These are phyloP conservation scores for Antechinus flavipes DNA, from an alignment of 2,113 vertebrate genomes.

Conservation along the genomic window DNA sequence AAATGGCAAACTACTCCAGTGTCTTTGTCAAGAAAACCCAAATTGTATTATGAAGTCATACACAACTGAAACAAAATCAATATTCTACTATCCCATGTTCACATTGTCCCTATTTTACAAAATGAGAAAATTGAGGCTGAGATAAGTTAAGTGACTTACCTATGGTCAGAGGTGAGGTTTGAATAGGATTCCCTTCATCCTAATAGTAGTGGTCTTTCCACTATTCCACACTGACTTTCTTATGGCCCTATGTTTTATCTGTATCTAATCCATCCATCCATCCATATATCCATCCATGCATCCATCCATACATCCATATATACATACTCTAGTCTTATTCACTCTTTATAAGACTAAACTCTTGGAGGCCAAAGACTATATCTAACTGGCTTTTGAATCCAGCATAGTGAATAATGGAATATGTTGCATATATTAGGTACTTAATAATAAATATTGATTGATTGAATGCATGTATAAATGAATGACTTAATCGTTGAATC, in stretches of 20 bases:
- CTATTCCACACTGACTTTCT: not conserved
- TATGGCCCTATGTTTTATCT: not conserved
- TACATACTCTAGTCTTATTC: not conserved
- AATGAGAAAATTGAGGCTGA: not conserved
- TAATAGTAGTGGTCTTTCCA: not conserved
- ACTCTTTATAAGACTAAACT: not conserved
- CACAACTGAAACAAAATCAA: not conserved
- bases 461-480: not conserved
- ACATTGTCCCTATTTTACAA: not conserved
- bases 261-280: not conserved
- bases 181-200: not conserved
- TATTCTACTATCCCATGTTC: not conserved
- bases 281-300: not conserved
- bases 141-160: not conserved
- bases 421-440: not conserved
- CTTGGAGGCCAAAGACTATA: not conserved
- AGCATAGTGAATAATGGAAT: not conserved
- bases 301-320: not conserved
- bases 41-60: not conserved
- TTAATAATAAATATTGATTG: not conserved
- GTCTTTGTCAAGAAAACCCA: not conserved
- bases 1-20: not conserved
- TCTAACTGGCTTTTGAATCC: not conserved
- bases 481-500: not conserved
- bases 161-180: not conserved